phyloP scores from a whole-genome alignment of 1,140 invertebrate species.

The Diploscapter pachys region DNA sequence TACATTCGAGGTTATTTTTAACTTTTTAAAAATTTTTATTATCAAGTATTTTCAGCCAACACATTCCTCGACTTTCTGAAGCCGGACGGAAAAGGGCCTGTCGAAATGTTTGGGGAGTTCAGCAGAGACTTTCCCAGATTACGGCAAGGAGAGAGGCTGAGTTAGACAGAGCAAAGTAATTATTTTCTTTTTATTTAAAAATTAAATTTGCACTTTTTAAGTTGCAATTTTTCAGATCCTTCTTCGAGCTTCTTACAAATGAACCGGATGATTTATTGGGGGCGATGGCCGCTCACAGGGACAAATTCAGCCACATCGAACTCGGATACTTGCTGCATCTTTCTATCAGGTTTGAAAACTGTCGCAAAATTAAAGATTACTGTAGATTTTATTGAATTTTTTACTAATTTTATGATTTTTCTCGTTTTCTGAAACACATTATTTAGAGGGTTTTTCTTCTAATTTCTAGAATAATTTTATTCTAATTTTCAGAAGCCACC shows the following conservation, averaged over 20 bases:
- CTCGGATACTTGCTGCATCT: constrained; percentile 60
- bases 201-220: background rate
- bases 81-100: constrained; percentile 66
- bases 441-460: constrained; percentile 62
- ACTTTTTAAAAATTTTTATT: background rate
- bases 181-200: background rate
- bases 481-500: constrained; percentile 44
- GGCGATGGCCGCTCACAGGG: constrained; percentile 74
- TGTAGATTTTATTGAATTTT: background rate
- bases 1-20: constrained; percentile 66
- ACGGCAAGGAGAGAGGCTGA: constrained; percentile 78
- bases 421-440: background rate
- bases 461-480: constrained; percentile 54
- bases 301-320: constrained; percentile 78
- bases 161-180: constrained; percentile 73
- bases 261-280: constrained; percentile 84
- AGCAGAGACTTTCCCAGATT: constrained; percentile 79
- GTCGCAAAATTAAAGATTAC: too few relatives aligned
- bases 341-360: background rate
- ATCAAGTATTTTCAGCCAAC: constrained; percentile 65
- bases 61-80: constrained; percentile 76
- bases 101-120: constrained; percentile 78
- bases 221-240: constrained; percentile 65
- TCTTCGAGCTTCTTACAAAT: constrained; percentile 81
- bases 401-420: background rate